Base-by-base conservation (phyloP, 1,140 invertebrate species). In the Geopemphigus sp. region DNA sequence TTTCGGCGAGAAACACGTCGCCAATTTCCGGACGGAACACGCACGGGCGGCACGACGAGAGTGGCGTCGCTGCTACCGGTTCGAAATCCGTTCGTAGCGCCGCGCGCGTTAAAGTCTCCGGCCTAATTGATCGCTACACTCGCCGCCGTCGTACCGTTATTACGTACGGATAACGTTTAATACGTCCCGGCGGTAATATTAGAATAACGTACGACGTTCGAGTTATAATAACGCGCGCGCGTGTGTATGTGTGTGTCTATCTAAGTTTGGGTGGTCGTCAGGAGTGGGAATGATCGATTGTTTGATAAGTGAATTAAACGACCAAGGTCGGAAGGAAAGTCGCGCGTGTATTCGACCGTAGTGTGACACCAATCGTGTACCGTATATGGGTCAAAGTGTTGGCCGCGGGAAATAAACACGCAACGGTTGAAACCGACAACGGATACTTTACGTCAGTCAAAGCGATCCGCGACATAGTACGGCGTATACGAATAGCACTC, bases 361-460 rank as follows among this genome's bases (percentile, higher is more conserved):
- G 6, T 19, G n/a, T 26, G 53, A 57, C 19, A 57, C 72, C 29
- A 32, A 19, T 57, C 39, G 57, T 63, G 8, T n/a, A n/a, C n/a
- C 56, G 39, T 59, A 78, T 78, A 78, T 78, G 74, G 74, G 74
- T 78, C 74, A 63, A 78, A 63, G 45, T 59, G 53, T 74, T 74
- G 26, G 64, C 64, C 39, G 39, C 64, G 50, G 64, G 39, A 68
- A 68, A 68, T 26, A 47, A 47, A n/a, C 39, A 68, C 22, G 45
- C 15, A 47, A n/a, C 14, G 39, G n/a, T 50, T 4, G 14, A 19
- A 68, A 14, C 45, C 5, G 11, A 5, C 12, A 66, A 66, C 32
- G 15, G n/a, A 22, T 12, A 66, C 22, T 47, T 22, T n/a, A 66
- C 12, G 32, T 45, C 54, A 56, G 54, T 56, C 54, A 56, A 56